A percentile compares a stretch with the other conserved stretches of the same genome.
Evolutionary conservation across 2,113 vertebrate species (phyloP).

Genomic region (Pseudorasbora parva): DNA sequence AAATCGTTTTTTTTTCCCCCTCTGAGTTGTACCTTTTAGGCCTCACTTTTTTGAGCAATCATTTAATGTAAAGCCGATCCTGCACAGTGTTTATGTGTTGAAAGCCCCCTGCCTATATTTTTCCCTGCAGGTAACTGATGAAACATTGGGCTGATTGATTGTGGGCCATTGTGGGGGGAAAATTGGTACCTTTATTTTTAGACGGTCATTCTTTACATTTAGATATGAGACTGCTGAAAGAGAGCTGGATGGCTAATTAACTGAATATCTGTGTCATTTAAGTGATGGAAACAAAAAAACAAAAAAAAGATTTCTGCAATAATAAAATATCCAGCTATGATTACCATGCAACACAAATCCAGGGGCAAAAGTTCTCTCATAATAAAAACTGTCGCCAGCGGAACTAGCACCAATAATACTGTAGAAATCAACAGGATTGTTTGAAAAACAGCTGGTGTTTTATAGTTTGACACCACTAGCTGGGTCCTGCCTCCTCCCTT

Average conservation of each 20-base stretch:
- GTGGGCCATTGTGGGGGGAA: constrained; percentile 17
- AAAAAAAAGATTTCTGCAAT: not conserved
- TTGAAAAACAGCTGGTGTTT: constrained; percentile 39
- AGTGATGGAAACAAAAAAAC: constrained; percentile 3
- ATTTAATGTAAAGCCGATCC: not conserved
- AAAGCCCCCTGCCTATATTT: not conserved
- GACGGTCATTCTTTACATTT: constrained; percentile 19
- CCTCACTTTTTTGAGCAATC: not conserved
- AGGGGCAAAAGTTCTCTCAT: constrained; percentile 31
- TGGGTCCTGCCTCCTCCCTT: constrained; percentile 2
- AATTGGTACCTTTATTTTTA: constrained; percentile 51
- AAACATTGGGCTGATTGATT: constrained; percentile 39
- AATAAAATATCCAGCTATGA: constrained; percentile 34
- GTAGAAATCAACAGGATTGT: constrained; percentile 50
- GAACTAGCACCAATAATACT: constrained; percentile 22
- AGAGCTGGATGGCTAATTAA: constrained; percentile 33
- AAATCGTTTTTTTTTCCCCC: no score
- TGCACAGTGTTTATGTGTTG: not conserved
- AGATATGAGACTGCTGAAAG: not conserved
- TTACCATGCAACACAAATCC: constrained; percentile 7
- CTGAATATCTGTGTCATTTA: constrained; percentile 37
- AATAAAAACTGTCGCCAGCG: constrained; percentile 26
- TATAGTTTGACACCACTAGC: constrained; percentile 11
- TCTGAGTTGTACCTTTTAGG: constrained; percentile 27
- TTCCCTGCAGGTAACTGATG: constrained; percentile 45